Base-by-base conservation (phyloP, 2,888 invertebrate genomes). In the Zele albiditarsus region DNA sequence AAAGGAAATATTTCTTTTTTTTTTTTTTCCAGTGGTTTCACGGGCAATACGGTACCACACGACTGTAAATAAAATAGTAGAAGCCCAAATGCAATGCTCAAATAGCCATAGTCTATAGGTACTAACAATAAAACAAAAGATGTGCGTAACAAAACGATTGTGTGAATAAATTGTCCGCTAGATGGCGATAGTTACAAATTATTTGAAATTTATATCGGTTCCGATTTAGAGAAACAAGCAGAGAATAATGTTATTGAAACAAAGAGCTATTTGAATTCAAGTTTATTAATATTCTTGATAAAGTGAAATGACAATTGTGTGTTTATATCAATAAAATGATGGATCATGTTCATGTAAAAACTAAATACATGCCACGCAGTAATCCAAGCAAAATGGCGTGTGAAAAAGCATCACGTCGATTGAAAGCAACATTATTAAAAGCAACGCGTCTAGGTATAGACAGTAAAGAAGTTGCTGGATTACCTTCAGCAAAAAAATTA, bases 371-470 rank as follows among this genome's bases (percentile, higher is more conserved):
- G 70, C 82, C 85, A 73, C 83, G 83, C 77, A 84, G 82, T 77
- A 82, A 84, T 76, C 82, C 87, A n/a, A 77, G 86, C 74, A 89
- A 88, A 80, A 84, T 88, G 85, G 87, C 84, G 12, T 89, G 87
- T 82, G 89, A 89, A 76, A 89, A 88, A 77, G 89, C 89, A 42
- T 82, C 86, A 74, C 83, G 84, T 68, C 83, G 87, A 27, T 82
- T 89, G 12, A 84, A 83, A 78, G 84, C 86, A 75, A 85, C 87
- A 28, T 81, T 89, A 33, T 80, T 85, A 73, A 88, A 85, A 78
- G 89, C 89, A 68, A 85, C 88, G 71, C 82, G 88, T 27, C 76
- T 88, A n/a, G 88, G 87, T 60, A 84, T 89, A 70, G 78, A 84
- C 28, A 82, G 85, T 71, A 76, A 80, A 74, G 89, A 89, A 67